Percentiles rank a stretch among this genome's conserved stretches.
These are phyloP conservation scores for Pseudorasbora parva DNA, from an alignment of 2,113 vertebrate genomes.

Conservation along the genomic window DNA sequence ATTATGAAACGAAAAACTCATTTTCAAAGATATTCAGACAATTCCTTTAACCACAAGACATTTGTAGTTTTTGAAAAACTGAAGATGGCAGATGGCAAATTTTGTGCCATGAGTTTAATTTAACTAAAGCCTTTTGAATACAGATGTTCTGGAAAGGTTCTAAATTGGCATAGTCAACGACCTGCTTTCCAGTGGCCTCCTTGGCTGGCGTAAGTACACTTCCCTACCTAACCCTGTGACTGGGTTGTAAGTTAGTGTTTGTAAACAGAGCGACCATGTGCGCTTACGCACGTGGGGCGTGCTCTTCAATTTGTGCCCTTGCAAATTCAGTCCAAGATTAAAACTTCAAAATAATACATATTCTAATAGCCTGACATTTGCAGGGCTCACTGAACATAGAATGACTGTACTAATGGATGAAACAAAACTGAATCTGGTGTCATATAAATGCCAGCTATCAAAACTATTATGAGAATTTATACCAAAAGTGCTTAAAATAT, in stretches of 20 bases:
- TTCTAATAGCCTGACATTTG: neutral
- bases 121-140: neutral
- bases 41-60: neutral
- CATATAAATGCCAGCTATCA: neutral
- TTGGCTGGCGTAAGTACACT: slow-evolving; percentile 4
- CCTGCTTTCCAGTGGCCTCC: neutral
- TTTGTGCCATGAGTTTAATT: neutral
- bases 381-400: neutral
- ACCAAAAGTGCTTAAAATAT: neutral
- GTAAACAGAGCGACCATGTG: slow-evolving; percentile 85
- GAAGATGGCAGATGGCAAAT: neutral
- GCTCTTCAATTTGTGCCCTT: neutral
- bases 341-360: neutral
- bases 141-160: slow-evolving; percentile 7
- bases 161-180: neutral
- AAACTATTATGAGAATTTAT: neutral
- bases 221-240: slow-evolving; percentile 30
- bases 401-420: neutral
- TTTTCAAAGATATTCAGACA: neutral
- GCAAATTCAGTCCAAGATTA: neutral
- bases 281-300: slow-evolving; percentile 66
- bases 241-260: slow-evolving; percentile 78
- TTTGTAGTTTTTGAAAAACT: neutral
- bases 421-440: neutral
- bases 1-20: neutral